phyloP scores from a whole-genome alignment of 2,113 vertebrate species.

The Opisthocomus hoazin region DNA sequence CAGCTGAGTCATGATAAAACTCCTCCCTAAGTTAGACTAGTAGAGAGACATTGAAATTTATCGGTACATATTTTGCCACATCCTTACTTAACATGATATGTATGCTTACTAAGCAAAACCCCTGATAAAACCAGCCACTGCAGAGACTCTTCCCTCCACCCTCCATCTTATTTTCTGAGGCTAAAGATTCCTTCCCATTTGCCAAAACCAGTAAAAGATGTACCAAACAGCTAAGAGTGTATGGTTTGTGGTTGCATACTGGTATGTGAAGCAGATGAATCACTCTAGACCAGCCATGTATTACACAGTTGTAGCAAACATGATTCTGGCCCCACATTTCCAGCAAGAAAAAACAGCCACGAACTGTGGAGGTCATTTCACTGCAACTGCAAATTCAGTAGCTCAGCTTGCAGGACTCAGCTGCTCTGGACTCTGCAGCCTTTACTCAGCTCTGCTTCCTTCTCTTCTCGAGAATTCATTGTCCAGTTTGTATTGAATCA shows the following conservation, averaged over 20 bases:
- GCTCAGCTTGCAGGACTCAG: not conserved
- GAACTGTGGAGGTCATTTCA: not conserved
- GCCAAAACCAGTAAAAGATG: not conserved
- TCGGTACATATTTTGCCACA: not conserved
- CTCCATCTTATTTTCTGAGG: not conserved
- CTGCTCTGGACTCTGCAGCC: not conserved
- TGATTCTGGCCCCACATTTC: not conserved
- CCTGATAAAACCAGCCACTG: not conserved
- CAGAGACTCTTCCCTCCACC: not conserved
- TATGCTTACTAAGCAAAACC: not conserved
- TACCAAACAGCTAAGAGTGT: not conserved
- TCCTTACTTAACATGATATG: not conserved
- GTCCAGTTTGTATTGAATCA: not conserved
- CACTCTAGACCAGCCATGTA: not conserved
- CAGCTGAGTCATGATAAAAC: not conserved
- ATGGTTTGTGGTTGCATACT: constrained; percentile 6
- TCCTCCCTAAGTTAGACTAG: not conserved
- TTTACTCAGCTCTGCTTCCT: not conserved
- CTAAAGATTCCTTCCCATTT: not conserved
- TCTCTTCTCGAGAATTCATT: not conserved
- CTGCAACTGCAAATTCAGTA: not conserved
- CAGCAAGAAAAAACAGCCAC: not conserved
- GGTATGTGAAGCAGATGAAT: not conserved
- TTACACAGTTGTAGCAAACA: not conserved
- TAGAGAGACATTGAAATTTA: not conserved